Base-by-base conservation (phyloP, 2,113 vertebrate species). In the Microcebus ravelobensis region DNA sequence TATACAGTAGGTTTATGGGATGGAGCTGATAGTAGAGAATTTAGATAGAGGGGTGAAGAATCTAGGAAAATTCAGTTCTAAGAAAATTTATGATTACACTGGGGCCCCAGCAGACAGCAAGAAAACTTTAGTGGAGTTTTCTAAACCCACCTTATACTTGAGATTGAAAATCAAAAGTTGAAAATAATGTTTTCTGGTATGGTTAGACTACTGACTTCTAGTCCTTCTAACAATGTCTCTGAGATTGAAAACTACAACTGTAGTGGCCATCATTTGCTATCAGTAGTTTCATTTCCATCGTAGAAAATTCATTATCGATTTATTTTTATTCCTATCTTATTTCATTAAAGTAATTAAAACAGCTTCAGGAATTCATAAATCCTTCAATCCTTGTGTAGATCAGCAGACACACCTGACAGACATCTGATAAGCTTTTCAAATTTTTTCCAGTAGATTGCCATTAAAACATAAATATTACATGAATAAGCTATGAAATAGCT, bases 321-420 rank as follows among this genome's bases (percentile, higher is more conserved):
- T 70, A 84, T 65, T 87, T 68, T 63, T 92, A 84, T 81, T 21
- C 13, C 6, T 8, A 91, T 80, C 3, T 90, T 65, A 91, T 61
- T 93, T 89, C 27, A 17, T 76, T 88, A 77, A 85, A 91, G 34
- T 68, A 93, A 74, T 70, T 88, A 50, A n/a, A 67, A n/a, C 18
- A 87, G 8, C 52, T 94, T 71, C 4, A 27, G 63, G 70, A 87
- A 50, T 55, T 25, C 31, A 55, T 48, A 23, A 80, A 91, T 0
- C 3, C 18, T 90, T 91, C 36, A 13, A 61, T 91, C 84, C 42
- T 74, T 85, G 18, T 55, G 4, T 45, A 48, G 20, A 88, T 11
- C 14, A 45, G 52, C 80, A 21, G n/a, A 21, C 42, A 21, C 11
- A 68, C 79, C 2, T 55, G 36, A 42, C 11, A 90, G 76, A 80